A percentile compares a stretch with the other conserved stretches of the same genome.
phyloP scores from a whole-genome alignment of 35 echinoderm and acorn worm genomes.

The Lytechinus variegatus region DNA sequence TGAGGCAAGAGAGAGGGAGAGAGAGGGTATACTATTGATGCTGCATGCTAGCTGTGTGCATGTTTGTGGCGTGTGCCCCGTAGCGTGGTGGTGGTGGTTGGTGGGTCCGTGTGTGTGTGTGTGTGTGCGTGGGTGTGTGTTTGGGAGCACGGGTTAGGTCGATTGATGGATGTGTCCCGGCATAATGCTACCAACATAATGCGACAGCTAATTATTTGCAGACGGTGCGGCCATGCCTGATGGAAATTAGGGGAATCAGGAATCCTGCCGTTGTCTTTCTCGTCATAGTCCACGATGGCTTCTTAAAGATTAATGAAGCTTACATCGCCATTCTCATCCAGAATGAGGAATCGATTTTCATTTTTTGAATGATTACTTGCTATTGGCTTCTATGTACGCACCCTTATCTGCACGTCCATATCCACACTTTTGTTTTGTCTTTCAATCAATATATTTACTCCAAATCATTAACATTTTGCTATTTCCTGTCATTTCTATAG shows the following conservation, averaged over 20 bases:
- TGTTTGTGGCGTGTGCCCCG: background rate
- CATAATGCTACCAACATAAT: constrained; percentile 13
- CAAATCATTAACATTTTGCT: background rate
- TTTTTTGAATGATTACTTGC: background rate
- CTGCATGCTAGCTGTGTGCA: background rate
- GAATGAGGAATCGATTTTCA: background rate
- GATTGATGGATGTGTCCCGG: background rate
- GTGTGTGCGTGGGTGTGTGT: background rate
- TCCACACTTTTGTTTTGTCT: background rate
- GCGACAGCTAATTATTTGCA: constrained; percentile 11
- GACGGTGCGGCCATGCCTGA: background rate
- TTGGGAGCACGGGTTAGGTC: background rate
- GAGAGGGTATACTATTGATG: constrained; percentile 11
- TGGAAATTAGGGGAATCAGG: constrained; percentile 1
- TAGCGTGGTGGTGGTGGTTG: background rate
- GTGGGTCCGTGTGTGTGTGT: background rate
- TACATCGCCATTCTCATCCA: background rate
- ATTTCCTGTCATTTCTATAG: background rate
- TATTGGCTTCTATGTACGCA: background rate
- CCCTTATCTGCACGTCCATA: background rate
- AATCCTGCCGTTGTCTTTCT: background rate
- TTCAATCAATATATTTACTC: background rate
- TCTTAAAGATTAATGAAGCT: constrained; percentile 14
- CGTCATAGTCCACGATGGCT: background rate
- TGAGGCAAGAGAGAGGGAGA: background rate